A percentile compares a stretch with the other conserved stretches of the same genome.
Evolutionary conservation across 2,113 vertebrate genomes (phyloP).

Genomic region (Halichoerus grypus): DNA sequence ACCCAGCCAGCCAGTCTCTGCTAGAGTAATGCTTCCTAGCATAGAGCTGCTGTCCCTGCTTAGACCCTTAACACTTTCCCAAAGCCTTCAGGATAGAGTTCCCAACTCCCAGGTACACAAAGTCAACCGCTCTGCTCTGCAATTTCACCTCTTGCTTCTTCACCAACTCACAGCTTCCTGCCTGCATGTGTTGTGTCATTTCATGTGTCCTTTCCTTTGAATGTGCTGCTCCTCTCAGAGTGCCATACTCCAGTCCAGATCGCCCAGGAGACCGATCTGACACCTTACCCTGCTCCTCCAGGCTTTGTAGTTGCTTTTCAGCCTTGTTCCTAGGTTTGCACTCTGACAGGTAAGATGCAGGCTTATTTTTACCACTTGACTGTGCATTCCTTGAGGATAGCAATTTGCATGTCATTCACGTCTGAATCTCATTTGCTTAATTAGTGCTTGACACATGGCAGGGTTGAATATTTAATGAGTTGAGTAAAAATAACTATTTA

Average conservation of each 20-base stretch:
- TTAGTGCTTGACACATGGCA: not conserved
- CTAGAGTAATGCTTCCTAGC: not conserved
- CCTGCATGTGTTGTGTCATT: fast-evolving
- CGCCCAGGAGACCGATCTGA: not conserved
- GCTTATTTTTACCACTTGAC: not conserved
- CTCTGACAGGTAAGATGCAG: not conserved
- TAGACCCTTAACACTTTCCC: not conserved
- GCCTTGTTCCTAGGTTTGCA: not conserved
- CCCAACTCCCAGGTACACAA: not conserved
- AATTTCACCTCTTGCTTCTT: not conserved
- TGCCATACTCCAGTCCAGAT: not conserved
- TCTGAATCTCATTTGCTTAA: not conserved
- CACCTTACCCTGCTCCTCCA: not conserved
- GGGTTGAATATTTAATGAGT: conserved; percentile 1
- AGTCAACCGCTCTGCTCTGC: not conserved
- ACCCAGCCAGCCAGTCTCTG: not conserved
- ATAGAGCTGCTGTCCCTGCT: not conserved
- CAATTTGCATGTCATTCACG: not conserved
- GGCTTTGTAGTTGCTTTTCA: not conserved
- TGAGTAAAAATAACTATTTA: not conserved
- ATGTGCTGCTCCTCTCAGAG: not conserved
- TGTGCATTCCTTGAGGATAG: not conserved
- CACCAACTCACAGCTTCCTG: not conserved
- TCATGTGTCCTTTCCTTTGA: not conserved
- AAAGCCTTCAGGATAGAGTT: not conserved